These are phyloP conservation scores for Drosophila lini DNA, from an alignment of 1,140 invertebrate genomes.

Conservation along the genomic window DNA sequence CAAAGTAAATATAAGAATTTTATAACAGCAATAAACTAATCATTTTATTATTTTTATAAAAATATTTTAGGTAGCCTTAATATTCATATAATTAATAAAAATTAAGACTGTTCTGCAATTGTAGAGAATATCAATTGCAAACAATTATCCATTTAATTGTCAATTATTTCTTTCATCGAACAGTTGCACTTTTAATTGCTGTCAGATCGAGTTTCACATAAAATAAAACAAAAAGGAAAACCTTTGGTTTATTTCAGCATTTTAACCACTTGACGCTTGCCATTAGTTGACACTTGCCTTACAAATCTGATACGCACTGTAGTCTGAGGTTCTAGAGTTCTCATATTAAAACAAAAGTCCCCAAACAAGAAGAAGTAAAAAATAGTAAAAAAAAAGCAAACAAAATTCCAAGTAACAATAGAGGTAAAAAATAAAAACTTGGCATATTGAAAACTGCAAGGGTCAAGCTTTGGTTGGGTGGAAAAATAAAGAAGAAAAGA, in stretches of 20 bases:
- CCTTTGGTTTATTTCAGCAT: neutral
- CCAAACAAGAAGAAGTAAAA: conserved; percentile 33
- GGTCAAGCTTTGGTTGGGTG: conserved; percentile 17
- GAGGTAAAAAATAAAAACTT: conserved; percentile 41
- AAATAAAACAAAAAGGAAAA: neutral
- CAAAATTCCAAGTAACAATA: conserved; percentile 27
- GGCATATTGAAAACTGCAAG: conserved; percentile 50
- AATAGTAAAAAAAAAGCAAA: conserved; percentile 8
- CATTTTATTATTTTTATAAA: too few species aligned
- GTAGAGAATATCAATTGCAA: neutral
- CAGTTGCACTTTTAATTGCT: conserved; percentile 18
- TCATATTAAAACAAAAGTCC: conserved; percentile 69
- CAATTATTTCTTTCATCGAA: neutral
- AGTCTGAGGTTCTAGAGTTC: conserved; percentile 37
- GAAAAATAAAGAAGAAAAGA: neutral
- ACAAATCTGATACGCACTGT: conserved; percentile 14
- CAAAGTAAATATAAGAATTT: too few species aligned
- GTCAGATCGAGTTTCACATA: conserved; percentile 5
- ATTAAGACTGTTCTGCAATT: neutral
- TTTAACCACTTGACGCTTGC: neutral
- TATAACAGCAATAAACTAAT: too few species aligned
- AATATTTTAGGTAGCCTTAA: neutral
- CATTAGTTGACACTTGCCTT: neutral
- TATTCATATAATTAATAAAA: neutral
- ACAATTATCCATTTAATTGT: conserved; percentile 17